Percentiles rank a stretch among this genome's conserved stretches.
phyloP scores from a whole-genome alignment of 2,797 vertebrate genomes.

The Oreonectes daqikongensis region DNA sequence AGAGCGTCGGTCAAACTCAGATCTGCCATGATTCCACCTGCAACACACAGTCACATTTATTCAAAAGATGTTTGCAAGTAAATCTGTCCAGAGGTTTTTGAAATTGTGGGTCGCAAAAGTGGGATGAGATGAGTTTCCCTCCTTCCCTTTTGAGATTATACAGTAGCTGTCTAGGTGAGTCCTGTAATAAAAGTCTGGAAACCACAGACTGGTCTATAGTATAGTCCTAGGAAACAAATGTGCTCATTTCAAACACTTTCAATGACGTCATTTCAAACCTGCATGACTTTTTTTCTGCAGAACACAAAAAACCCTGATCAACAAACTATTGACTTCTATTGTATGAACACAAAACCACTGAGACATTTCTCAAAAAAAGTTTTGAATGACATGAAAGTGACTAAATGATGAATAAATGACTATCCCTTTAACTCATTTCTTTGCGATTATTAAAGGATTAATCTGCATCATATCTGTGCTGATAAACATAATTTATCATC shows the following conservation, averaged over 20 bases:
- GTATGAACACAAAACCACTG: too few species aligned
- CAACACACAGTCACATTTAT: neutral
- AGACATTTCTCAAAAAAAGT: too few species aligned
- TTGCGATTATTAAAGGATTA: neutral
- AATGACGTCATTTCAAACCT: neutral
- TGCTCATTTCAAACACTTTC: neutral
- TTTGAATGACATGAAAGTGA: too few species aligned
- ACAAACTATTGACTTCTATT: too few species aligned
- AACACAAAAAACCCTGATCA: too few species aligned
- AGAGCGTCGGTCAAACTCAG: constrained; percentile 92
- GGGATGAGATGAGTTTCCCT: too few species aligned
- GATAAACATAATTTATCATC: constrained; percentile 28
- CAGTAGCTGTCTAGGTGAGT: too few species aligned
- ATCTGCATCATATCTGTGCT: neutral
- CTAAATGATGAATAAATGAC: neutral
- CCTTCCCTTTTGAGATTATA: too few species aligned
- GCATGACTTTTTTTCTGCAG: too few species aligned
- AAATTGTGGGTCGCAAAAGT: too few species aligned
- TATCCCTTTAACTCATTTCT: neutral
- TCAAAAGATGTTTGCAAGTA: neutral
- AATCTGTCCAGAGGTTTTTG: neutral
- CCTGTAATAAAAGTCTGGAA: too few species aligned
- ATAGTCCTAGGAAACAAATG: neutral
- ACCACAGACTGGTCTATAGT: too few species aligned
- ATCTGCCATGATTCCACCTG: constrained; percentile 78